Evolutionary conservation across 2,113 vertebrate species (phyloP).

Genomic region (Xerus inauris): DNA sequence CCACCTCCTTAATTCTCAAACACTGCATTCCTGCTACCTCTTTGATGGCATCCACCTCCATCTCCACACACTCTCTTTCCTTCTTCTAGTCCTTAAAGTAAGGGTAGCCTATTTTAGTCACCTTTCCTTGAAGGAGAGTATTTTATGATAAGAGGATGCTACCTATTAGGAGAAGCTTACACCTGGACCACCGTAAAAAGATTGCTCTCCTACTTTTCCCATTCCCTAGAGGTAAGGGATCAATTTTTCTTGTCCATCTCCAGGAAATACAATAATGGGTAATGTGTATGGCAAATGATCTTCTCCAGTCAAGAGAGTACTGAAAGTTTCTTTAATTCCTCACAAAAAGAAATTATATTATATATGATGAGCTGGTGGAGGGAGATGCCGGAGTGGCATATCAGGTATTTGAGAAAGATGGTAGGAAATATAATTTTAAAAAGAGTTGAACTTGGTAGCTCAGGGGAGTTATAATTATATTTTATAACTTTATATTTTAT

Average conservation of each 20-base stretch:
- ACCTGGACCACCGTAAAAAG: not conserved
- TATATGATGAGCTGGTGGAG: not conserved
- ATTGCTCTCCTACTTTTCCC: not conserved
- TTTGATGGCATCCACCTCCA: not conserved
- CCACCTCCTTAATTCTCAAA: not conserved
- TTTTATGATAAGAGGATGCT: not conserved
- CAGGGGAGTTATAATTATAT: not conserved
- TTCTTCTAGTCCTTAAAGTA: not conserved
- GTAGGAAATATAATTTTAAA: not conserved
- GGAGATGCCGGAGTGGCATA: too few species aligned
- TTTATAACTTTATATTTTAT: not conserved
- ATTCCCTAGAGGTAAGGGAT: not conserved
- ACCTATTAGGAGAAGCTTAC: not conserved
- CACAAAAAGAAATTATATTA: not conserved
- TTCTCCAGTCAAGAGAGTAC: not conserved
- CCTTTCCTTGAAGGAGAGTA: not conserved
- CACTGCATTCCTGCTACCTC: not conserved
- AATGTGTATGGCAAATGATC: not conserved
- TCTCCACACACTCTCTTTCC: too few species aligned
- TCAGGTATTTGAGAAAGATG: not conserved
- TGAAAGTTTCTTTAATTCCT: not conserved
- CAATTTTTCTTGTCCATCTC: not conserved
- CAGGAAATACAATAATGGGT: not conserved
- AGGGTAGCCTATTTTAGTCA: not conserved
- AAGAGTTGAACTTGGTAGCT: not conserved